phyloP scores from a whole-genome alignment of 2,888 invertebrate species.

The Linyphia triangularis region DNA sequence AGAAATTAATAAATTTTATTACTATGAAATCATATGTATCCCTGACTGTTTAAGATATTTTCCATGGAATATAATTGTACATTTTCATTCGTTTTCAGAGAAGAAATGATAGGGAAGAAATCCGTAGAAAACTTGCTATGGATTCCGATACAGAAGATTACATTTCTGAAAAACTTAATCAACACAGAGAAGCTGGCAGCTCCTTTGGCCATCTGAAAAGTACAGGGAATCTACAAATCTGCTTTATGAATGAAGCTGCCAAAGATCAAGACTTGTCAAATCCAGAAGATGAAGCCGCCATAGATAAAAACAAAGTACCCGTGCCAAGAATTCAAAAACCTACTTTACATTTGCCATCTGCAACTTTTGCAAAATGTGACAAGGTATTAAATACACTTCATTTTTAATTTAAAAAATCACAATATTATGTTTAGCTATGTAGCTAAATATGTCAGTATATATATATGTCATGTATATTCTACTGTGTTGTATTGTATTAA shows the following conservation, averaged over 20 bases:
- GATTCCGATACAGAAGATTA: slow-evolving; percentile 86
- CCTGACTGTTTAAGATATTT: too few species aligned
- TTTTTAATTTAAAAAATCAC: not conserved
- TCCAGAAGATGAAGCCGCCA: slow-evolving; percentile 41
- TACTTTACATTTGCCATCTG: slow-evolving; percentile 47
- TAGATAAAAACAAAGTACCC: slow-evolving; percentile 22
- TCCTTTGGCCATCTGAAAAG: slow-evolving; percentile 90
- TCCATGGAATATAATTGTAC: too few species aligned
- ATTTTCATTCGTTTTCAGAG: slow-evolving; percentile 63
- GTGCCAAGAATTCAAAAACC: slow-evolving; percentile 58
- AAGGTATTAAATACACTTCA: slow-evolving; percentile 16
- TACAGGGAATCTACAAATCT: slow-evolving; percentile 94
- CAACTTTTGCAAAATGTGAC: slow-evolving; percentile 48
- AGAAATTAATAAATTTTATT: too few species aligned
- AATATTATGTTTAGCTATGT: not conserved
- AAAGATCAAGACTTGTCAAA: slow-evolving; percentile 80
- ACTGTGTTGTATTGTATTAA: too few species aligned
- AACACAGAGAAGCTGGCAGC: slow-evolving; percentile 89
- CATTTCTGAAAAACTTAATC: slow-evolving; percentile 81
- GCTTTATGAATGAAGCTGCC: slow-evolving; percentile 96
- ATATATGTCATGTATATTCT: too few species aligned
- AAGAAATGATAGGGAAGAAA: slow-evolving; percentile 91
- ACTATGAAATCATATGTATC: too few species aligned
- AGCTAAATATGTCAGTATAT: too few species aligned
- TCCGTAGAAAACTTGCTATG: slow-evolving; percentile 91